Conservation (phyloP, 2,113 vertebrate species). For the Tyto alba region DNA sequence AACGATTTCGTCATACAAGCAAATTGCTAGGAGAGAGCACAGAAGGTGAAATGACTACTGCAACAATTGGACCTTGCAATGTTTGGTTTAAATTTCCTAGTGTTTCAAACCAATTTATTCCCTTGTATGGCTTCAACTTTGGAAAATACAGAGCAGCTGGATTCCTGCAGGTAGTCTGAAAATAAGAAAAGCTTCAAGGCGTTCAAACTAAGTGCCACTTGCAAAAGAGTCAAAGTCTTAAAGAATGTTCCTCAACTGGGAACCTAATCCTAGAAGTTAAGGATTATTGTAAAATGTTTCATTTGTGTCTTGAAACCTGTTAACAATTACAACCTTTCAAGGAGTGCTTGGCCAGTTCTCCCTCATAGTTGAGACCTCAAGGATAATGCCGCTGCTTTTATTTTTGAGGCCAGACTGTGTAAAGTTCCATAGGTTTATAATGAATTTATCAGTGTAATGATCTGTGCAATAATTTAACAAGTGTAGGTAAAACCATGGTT, state of each 20-base stretch:
- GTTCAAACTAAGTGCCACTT: neutral
- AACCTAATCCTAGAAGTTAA: neutral
- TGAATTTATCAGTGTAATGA: slow-evolving; percentile 57
- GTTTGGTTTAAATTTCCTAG: neutral
- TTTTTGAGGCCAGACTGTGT: slow-evolving; percentile 34
- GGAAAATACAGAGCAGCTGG: neutral
- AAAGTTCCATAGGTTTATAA: slow-evolving; percentile 50
- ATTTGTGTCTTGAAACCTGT: neutral
- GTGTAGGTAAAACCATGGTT: slow-evolving; percentile 42
- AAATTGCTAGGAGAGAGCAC: neutral
- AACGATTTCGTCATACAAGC: accelerated
- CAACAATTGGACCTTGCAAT: neutral
- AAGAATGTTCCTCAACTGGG: neutral
- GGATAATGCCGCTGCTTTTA: slow-evolving; percentile 20
- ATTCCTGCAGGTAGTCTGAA: neutral
- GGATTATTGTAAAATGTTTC: neutral
- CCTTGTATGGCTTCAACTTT: neutral
- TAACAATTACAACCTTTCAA: neutral
- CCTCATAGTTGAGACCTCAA: neutral
- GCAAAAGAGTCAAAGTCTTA: neutral
- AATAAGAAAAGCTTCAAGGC: neutral
- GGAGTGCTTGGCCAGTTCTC: neutral
- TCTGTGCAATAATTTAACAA: slow-evolving; percentile 61
- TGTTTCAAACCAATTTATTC: neutral
- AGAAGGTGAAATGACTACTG: neutral